Conservation (phyloP, 2,797 vertebrate genomes). For the Coilia nasus region DNA sequence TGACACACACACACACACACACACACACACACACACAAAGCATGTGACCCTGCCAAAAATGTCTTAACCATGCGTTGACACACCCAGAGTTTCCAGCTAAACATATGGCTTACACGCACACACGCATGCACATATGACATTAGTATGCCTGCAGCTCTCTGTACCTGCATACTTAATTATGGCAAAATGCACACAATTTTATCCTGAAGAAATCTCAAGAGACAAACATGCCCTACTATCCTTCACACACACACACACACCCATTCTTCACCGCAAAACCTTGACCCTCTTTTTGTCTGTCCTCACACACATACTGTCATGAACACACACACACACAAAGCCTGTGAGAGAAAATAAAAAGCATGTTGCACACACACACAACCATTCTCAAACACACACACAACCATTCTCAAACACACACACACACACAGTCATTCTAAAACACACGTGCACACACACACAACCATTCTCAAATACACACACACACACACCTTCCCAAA, state of each 20-base stretch:
- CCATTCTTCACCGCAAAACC: neutral
- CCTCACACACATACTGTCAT: neutral
- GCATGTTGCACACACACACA: too few species aligned
- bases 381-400: too few species aligned
- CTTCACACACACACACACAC: slow-evolving; percentile 4
- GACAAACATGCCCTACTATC: neutral
- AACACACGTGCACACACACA: neutral
- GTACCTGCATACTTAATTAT: neutral
- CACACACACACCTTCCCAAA: neutral
- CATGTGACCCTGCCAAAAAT: slow-evolving; percentile 4
- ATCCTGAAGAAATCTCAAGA: neutral
- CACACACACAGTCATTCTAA: too few species aligned
- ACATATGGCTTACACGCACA: slow-evolving; percentile 7
- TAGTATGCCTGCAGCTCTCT: neutral
- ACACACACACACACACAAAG: neutral
- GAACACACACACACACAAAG: neutral
- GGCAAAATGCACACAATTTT: neutral
- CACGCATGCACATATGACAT: neutral
- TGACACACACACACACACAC: neutral
- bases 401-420: too few species aligned
- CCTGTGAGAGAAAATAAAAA: too few species aligned
- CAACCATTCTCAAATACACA: neutral
- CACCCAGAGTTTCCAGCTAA: neutral
- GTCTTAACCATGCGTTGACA: neutral
- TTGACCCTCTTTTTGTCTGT: neutral